These are phyloP conservation scores for Corapipo altera DNA, from an alignment of 2,113 vertebrate genomes.

Conservation along the genomic window DNA sequence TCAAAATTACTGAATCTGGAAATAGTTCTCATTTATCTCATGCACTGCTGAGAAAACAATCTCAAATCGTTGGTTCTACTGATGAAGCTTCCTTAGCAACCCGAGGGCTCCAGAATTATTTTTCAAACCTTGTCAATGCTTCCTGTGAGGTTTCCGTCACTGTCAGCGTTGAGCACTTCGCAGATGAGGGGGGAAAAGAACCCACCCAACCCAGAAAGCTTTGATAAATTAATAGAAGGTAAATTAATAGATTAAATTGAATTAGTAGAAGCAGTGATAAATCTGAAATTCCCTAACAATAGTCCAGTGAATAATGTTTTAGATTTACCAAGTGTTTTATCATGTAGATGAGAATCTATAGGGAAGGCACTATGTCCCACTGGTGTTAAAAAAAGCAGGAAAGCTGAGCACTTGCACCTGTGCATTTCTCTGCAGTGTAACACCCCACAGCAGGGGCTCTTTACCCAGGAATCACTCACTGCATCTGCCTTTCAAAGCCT, in stretches of 20 bases:
- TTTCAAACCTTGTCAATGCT: constrained; percentile 57
- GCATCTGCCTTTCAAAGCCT: accelerated
- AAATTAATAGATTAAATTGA: constrained; percentile 27
- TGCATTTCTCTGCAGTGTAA: not conserved
- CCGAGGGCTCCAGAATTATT: constrained; percentile 59
- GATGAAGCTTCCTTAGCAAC: constrained; percentile 70
- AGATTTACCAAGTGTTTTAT: not conserved
- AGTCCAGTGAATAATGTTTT: not conserved
- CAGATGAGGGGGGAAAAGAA: not conserved
- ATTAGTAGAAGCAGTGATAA: constrained; percentile 38
- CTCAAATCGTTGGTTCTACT: constrained; percentile 44
- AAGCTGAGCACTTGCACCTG: not conserved
- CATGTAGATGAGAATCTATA: not conserved
- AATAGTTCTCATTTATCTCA: constrained; percentile 67
- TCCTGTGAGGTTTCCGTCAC: constrained; percentile 62
- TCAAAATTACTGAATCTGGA: constrained; percentile 66
- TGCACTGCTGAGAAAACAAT: constrained; percentile 63
- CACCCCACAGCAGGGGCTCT: not conserved
- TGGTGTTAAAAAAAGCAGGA: not conserved
- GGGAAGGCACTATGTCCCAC: not conserved
- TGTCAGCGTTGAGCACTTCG: not conserved
- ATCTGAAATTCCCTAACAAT: not conserved
- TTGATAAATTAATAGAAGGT: constrained; percentile 21
- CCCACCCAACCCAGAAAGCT: not conserved
- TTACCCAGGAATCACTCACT: accelerated